These are phyloP conservation scores for Anthoptus insignis DNA, from an alignment of 2,888 invertebrate species.

Conservation along the genomic window DNA sequence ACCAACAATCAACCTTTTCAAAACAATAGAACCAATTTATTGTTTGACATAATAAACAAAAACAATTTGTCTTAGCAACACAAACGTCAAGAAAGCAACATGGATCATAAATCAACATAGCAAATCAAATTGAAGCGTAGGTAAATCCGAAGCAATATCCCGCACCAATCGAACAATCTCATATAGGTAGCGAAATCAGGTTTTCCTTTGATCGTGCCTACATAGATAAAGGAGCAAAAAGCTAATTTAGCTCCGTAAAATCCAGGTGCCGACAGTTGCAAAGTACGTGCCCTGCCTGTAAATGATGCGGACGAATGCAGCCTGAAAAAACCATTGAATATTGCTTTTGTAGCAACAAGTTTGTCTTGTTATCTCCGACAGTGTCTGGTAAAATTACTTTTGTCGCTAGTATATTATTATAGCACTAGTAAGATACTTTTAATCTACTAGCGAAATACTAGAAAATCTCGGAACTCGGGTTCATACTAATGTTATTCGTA, in stretches of 20 bases:
- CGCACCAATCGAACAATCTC: slow-evolving; percentile 16
- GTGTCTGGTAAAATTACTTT: no score
- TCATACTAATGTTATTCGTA: no score
- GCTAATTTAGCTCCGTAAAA: slow-evolving; percentile 42
- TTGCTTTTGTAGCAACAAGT: neutral
- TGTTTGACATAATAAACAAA: neutral
- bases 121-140: slow-evolving; percentile 6
- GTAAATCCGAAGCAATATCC: slow-evolving; percentile 13
- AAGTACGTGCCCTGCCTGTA: slow-evolving; percentile 39
- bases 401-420: no score
- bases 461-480: no score
- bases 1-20: no score
- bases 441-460: no score
- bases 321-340: slow-evolving; percentile 6
- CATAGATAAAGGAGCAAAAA: slow-evolving; percentile 42
- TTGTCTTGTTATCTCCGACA: neutral
- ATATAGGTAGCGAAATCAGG: slow-evolving; percentile 25
- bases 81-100: neutral
- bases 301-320: slow-evolving; percentile 32
- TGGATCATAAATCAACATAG: neutral
- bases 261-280: slow-evolving; percentile 39
- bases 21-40: neutral
- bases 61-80: neutral
- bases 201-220: slow-evolving; percentile 31
- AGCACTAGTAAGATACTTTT: no score